Base-by-base conservation (phyloP, 1,140 invertebrate genomes). In the Thalassaphorura encarpata region DNA sequence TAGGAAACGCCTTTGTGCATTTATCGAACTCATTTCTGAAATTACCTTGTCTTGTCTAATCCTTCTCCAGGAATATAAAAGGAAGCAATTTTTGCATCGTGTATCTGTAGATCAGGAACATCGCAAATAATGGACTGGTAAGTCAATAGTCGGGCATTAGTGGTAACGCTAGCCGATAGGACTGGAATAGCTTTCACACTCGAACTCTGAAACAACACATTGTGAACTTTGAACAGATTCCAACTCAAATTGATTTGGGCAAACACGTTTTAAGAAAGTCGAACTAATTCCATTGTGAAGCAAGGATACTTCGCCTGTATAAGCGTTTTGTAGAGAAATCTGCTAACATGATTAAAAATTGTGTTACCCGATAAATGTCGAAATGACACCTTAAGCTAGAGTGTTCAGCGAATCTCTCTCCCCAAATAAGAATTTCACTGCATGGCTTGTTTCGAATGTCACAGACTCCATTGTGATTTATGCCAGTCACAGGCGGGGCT, bases 11-110 rank as follows among this genome's bases (percentile, higher is more conserved):
- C n/a, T n/a, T n/a, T n/a, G n/a, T n/a, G n/a, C n/a, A n/a, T n/a
- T n/a, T n/a, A n/a, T n/a, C n/a, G n/a, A n/a, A n/a, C n/a, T n/a
- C n/a, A n/a, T n/a, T n/a, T n/a, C n/a, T n/a, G n/a, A n/a, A n/a
- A 18, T 21, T 51, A 65, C 63, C 60, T 62, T 19, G 63, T 65
- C 39, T 65, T 65, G 18, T 65, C 63, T 4, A 65, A 40, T 15
- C 63, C 63, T 54, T 65, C 63, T n/a, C 63, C 63, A 27, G 63
- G 63, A 11, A 65, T 65, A 29, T 65, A 65, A 39, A 65, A 65
- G 11, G 54, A 54, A 3, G 63, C 46, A 18, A 65, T 60, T 54
- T 65, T 65, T 13, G 63, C 60, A 41, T 65, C 63, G 53, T 65
- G 63, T 49, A 65, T 58, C 3, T 57, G 54, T 21, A 65, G 48